Evolutionary conservation across 2,888 invertebrate species (phyloP).

Genomic region (Galerucella calmariensis): DNA sequence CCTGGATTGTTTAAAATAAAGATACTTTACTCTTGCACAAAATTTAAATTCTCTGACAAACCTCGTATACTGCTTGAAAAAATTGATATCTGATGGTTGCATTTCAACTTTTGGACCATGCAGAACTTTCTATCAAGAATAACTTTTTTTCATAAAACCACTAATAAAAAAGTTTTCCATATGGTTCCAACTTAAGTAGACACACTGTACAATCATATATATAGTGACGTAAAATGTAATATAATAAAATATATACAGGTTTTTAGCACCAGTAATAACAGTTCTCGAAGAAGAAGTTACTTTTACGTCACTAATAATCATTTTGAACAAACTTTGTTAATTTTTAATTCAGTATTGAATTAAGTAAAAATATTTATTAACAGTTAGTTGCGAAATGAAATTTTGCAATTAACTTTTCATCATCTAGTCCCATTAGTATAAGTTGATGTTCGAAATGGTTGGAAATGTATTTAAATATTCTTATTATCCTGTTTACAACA

Average conservation of each 20-base stretch:
- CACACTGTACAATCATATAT: too few relatives aligned
- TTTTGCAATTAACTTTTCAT: constrained; percentile 38
- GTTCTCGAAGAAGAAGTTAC: neutral
- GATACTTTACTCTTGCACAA: too few relatives aligned
- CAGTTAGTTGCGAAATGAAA: constrained; percentile 37
- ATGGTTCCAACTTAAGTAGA: too few relatives aligned
- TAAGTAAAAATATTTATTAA: constrained; percentile 39
- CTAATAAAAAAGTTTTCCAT: too few relatives aligned
- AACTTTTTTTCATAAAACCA: too few relatives aligned
- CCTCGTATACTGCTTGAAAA: too few relatives aligned
- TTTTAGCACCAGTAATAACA: neutral
- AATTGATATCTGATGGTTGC: too few relatives aligned
- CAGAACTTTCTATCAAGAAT: too few relatives aligned
- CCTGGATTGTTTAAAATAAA: too few relatives aligned
- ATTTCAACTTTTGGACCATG: too few relatives aligned
- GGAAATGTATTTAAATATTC: constrained; percentile 46
- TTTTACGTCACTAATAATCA: constrained; percentile 10
- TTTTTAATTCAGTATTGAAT: constrained; percentile 21
- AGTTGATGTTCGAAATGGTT: constrained; percentile 55
- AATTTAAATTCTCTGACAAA: too few relatives aligned
- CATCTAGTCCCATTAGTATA: constrained; percentile 58
- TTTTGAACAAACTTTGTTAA: constrained; percentile 36
- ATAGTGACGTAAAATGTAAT: constrained; percentile 12
- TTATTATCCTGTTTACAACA: constrained; percentile 31
- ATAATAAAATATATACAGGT: constrained; percentile 17